Percentiles rank a stretch among this genome's conserved stretches.
These are phyloP conservation scores for Drosophila ohnishii DNA, from an alignment of 1,140 invertebrate species.

Conservation along the genomic window DNA sequence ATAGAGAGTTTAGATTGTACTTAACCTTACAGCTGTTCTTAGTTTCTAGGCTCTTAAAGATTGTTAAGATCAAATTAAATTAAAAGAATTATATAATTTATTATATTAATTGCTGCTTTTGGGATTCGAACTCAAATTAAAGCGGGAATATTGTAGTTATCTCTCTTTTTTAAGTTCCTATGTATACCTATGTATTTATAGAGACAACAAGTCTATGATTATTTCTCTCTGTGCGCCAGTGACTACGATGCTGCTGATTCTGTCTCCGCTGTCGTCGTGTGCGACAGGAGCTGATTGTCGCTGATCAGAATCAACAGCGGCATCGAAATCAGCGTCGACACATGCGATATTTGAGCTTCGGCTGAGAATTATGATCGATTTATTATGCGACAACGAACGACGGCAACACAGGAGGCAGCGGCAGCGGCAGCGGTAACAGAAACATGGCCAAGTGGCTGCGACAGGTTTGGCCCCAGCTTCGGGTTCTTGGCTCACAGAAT, in stretches of 20 bases:
- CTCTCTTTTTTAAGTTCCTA: too few relatives aligned
- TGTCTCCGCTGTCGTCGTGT: conserved; percentile 44
- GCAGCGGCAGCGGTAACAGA: conserved; percentile 7
- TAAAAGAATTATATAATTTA: too few relatives aligned
- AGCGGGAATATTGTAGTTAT: background rate
- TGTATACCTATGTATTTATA: too few relatives aligned
- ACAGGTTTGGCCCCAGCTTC: conserved; percentile 48
- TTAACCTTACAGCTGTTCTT: too few relatives aligned
- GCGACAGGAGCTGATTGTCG: conserved; percentile 70
- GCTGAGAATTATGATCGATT: conserved; percentile 79
- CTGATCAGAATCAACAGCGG: conserved; percentile 44
- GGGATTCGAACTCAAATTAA: background rate
- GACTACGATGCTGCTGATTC: conserved; percentile 16
- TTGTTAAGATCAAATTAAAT: too few relatives aligned
- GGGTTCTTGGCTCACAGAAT: conserved; percentile 64
- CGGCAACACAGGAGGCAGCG: conserved; percentile 18
- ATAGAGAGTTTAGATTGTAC: too few relatives aligned
- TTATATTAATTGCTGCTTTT: too few relatives aligned
- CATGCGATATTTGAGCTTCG: conserved; percentile 67
- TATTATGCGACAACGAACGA: conserved; percentile 66
- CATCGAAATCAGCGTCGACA: conserved; percentile 61
- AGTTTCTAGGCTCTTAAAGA: too few relatives aligned
- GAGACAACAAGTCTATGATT: too few relatives aligned
- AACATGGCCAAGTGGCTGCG: conserved; percentile 54
- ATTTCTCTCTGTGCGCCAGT: background rate